Evolutionary conservation across 2,888 invertebrate genomes (phyloP).

Genomic region (Tipula lateralis): DNA sequence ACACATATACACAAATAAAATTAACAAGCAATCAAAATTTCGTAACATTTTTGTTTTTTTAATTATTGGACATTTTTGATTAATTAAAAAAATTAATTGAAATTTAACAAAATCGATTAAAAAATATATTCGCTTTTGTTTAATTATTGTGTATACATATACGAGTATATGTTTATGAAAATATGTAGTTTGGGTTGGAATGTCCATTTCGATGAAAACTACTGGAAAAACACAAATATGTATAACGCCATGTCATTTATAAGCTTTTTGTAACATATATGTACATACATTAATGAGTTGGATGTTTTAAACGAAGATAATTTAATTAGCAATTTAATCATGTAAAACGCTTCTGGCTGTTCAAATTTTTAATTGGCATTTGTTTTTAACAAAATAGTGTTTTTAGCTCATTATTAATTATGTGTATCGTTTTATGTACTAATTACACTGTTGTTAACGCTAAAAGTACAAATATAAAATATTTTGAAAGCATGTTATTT

Average conservation of each 20-base stretch:
- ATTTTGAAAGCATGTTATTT: background rate
- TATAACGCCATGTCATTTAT: background rate
- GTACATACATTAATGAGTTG: background rate
- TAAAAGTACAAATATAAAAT: background rate
- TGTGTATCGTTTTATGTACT: background rate
- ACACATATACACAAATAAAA: background rate
- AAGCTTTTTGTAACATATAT: background rate
- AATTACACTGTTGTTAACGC: background rate
- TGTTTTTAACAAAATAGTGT: background rate
- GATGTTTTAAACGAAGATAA: background rate
- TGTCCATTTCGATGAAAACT: background rate
- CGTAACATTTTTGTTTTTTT: background rate
- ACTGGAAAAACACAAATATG: background rate
- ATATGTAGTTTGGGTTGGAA: background rate
- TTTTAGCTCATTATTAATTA: background rate
- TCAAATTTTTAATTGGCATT: background rate
- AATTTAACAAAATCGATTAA: conserved; percentile 7
- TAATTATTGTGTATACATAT: background rate
- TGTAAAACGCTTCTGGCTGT: background rate
- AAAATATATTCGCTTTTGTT: background rate
- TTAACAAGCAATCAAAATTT: background rate
- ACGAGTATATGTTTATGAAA: too few relatives aligned
- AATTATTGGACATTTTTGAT: background rate
- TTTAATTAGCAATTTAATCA: background rate
- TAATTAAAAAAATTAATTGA: conserved; percentile 11